Percentiles rank a stretch among this genome's conserved stretches.
These are phyloP conservation scores for Campylomormyrus tamandua DNA, from an alignment of 2,113 vertebrate genomes.

Conservation along the genomic window DNA sequence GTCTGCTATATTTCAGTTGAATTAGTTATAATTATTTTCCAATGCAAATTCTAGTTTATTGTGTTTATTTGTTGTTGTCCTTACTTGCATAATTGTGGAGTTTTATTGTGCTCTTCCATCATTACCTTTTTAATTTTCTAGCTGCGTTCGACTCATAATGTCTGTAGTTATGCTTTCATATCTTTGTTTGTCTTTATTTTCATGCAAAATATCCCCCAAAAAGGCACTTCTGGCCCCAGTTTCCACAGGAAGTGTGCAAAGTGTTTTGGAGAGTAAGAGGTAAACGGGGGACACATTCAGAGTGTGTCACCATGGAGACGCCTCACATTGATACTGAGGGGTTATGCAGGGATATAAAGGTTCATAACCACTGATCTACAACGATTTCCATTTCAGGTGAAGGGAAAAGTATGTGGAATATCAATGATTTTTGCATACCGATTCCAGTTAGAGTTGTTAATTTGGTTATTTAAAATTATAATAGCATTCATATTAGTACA, in stretches of 20 bases:
- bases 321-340: not conserved
- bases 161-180: not conserved
- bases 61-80: not conserved
- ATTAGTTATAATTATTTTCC: not conserved
- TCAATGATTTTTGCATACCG: not conserved
- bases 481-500: not conserved
- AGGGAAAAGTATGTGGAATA: not conserved
- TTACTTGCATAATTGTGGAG: not conserved
- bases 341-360: not conserved
- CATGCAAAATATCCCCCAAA: not conserved
- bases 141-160: not conserved
- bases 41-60: not conserved
- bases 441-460: not conserved
- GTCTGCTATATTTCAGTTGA: not conserved
- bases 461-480: not conserved
- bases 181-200: not conserved
- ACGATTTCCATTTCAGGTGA: not conserved
- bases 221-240: not conserved
- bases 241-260: not conserved
- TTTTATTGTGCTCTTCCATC: not conserved
- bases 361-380: constrained; percentile 8
- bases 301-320: constrained; percentile 7
- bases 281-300: not conserved
- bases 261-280: not conserved
- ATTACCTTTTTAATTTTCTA: not conserved